Percentiles rank a stretch among this genome's conserved stretches.
Conservation (phyloP, 2,113 vertebrate species). For the Colaptes auratus region DNA sequence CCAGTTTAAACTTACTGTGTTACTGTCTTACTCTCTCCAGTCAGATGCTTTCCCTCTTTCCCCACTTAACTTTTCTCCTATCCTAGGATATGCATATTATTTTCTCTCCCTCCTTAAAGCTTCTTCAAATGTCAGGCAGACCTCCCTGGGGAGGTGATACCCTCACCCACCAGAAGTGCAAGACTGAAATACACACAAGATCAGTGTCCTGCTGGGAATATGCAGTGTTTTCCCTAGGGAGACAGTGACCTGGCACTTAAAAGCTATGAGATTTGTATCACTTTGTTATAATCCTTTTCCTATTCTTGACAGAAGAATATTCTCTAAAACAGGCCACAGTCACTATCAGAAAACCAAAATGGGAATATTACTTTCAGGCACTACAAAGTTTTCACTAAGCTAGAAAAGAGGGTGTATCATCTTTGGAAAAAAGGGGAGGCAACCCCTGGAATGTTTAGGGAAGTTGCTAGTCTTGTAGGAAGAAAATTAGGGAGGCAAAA, state of each 20-base stretch:
- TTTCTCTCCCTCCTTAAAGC: not conserved
- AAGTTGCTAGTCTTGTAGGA: too few species aligned
- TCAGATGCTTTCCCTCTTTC: not conserved
- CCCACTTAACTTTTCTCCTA: not conserved
- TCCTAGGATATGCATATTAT: not conserved
- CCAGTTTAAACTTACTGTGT: not conserved
- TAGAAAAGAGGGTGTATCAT: too few species aligned
- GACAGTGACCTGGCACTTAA: not conserved
- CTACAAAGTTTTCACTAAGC: too few species aligned
- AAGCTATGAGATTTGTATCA: not conserved
- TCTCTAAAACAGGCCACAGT: not conserved
- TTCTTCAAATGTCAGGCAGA: conserved; percentile 39
- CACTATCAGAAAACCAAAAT: not conserved
- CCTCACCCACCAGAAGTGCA: not conserved
- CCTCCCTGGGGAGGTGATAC: not conserved
- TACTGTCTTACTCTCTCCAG: not conserved
- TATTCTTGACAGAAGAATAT: not conserved
- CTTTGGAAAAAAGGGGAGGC: too few species aligned
- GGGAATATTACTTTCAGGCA: not conserved
- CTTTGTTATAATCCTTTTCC: not conserved
- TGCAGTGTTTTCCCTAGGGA: not conserved
- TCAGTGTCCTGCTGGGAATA: not conserved
- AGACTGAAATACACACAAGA: conserved; percentile 7
- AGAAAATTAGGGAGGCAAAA: too few species aligned
- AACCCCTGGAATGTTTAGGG: too few species aligned